phyloP scores from a whole-genome alignment of 2,888 invertebrate species.

The Epinotia nisella region DNA sequence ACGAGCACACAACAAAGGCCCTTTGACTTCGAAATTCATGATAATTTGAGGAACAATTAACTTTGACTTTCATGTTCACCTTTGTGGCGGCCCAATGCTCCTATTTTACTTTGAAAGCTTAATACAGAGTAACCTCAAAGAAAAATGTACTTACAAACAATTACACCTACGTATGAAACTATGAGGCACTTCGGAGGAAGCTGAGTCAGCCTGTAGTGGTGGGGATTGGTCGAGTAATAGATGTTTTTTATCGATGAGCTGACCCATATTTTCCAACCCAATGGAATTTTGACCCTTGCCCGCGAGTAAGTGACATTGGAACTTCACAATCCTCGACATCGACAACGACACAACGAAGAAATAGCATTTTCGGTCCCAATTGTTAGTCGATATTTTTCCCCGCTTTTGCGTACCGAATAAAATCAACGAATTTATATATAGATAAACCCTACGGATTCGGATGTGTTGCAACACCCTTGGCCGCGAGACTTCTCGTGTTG shows the following conservation, averaged over 20 bases:
- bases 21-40: slow-evolving; percentile 78
- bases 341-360: no score
- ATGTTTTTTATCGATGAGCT: slow-evolving; percentile 45
- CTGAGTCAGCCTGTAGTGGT: slow-evolving; percentile 75
- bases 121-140: slow-evolving; percentile 85
- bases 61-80: slow-evolving; percentile 74
- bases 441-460: no score
- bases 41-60: slow-evolving; percentile 83
- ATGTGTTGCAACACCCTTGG: no score
- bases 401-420: no score
- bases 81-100: slow-evolving; percentile 78
- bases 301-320: no score
- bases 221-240: slow-evolving; percentile 50
- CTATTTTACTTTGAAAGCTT: slow-evolving; percentile 81
- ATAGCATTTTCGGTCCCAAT: no score
- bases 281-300: no score
- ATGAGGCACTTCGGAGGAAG: slow-evolving; percentile 75
- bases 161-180: slow-evolving; percentile 82
- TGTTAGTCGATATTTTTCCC: no score
- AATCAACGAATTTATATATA: no score
- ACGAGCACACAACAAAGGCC: slow-evolving; percentile 48
- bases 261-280: not conserved
- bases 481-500: no score
- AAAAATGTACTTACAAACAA: slow-evolving; percentile 84
- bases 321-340: no score